phyloP scores from a whole-genome alignment of 2,797 vertebrate species.

The Notolepis coatsorum region DNA sequence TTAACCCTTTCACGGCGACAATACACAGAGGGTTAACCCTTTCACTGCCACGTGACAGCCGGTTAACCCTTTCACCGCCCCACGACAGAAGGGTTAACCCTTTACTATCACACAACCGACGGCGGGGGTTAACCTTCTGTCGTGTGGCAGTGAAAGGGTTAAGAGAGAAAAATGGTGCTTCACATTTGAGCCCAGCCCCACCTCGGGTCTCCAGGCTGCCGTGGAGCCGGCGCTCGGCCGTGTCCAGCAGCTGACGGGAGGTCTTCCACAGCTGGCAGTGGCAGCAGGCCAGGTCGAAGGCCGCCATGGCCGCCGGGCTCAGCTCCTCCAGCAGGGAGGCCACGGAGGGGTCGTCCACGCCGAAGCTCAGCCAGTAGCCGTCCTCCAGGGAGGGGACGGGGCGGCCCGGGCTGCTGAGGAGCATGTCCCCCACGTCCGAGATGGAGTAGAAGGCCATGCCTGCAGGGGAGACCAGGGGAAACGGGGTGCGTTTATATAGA shows the following conservation, averaged over 20 bases:
- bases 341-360: conserved; percentile 75
- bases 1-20: no score
- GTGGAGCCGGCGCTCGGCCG: conserved; percentile 87
- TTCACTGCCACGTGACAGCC: no score
- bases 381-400: conserved; percentile 88
- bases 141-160: no score
- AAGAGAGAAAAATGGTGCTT: no score
- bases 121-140: no score
- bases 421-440: conserved; percentile 93
- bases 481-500: no score
- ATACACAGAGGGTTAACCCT: no score
- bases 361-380: conserved; percentile 87
- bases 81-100: no score
- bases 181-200: no score
- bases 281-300: conserved; percentile 95
- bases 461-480: conserved; percentile 48
- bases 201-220: conserved; percentile 86
- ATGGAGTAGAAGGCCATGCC: conserved; percentile 98
- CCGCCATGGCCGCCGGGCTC: conserved; percentile 91
- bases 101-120: no score
- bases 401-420: conserved; percentile 86
- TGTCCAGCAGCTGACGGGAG: conserved; percentile 94
- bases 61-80: no score
- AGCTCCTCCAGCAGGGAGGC: conserved; percentile 88
- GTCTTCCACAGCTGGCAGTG: conserved; percentile 96